Evolutionary conservation across 2,113 vertebrate species (phyloP), one percentile per base, ranked within the genome.

Genomic region (Cichladusa arquata): DNA sequence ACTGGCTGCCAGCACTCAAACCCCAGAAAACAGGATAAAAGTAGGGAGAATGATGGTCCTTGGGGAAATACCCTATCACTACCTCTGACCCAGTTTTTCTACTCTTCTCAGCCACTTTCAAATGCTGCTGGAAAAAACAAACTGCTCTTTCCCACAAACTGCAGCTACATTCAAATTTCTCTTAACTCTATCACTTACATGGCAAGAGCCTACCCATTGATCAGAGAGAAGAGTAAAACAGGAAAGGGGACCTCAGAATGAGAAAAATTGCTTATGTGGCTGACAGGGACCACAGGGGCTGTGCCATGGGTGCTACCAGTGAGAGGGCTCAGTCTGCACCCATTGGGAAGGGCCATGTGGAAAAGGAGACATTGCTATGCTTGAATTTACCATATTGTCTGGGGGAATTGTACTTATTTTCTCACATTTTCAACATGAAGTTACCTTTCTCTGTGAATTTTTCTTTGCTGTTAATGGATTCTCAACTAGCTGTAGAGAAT

Each of bases 401-500:
- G 28, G 14, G 51, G 19, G 19, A 9, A 45, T 28, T 62, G 66
- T 51, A 79, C 25, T 54, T 33, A 36, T 60, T 87, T 51, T 81
- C 67, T 89, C 31, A 77, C 16, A 38, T 31, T 56, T 77, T 45
- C 40, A 34, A 70, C 74, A 88, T 48, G 18, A 80, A 84, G 7
- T 95, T 93, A 99, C 99, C 98, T 98, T 98, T 97, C 99, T 98
- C 62, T 98, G 98, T 28, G 97, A 96, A 60, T 96, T 96, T 71
- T 96, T 98, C 97, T 98, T 98, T 86, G 97, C 98, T 64, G 95
- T 67, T 67, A 98, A 96, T n/a, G 97, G 97, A 94, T 97, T 98
- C 86, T 98, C 98, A 47, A 97, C 88, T 44, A 98, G 94, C 94
- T 99, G 99, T 25, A 99, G 86, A 19, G 99, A 98, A 96, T 99